Evolutionary conservation across 2,113 vertebrate species (phyloP).

Genomic region (Acrocephalus kingi): DNA sequence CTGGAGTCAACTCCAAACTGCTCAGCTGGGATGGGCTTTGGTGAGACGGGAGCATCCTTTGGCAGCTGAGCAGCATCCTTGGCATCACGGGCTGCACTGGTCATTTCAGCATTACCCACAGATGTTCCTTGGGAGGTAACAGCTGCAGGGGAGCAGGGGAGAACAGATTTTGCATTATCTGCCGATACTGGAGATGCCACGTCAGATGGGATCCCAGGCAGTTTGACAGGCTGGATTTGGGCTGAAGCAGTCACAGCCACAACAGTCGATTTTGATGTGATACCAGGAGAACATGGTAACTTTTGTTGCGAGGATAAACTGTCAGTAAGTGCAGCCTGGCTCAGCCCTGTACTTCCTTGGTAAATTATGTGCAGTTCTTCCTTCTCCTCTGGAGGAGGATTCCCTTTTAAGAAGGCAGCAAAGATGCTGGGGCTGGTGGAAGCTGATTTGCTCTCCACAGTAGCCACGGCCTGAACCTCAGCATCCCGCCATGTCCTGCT

Average conservation of each 20-base stretch:
- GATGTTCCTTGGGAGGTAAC: not conserved
- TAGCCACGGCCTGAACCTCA: slow-evolving; percentile 90
- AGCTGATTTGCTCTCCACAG: slow-evolving; percentile 81
- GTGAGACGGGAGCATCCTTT: not conserved
- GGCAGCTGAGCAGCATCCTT: not conserved
- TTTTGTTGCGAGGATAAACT: not conserved
- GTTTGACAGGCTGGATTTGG: not conserved
- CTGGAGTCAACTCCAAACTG: slow-evolving; percentile 71
- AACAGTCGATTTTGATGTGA: not conserved
- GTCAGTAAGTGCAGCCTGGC: slow-evolving; percentile 17
- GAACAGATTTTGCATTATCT: not conserved
- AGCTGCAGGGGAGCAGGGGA: not conserved
- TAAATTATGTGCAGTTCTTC: slow-evolving; percentile 80
- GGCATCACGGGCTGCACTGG: not conserved
- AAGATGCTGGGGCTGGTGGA: slow-evolving; percentile 92
- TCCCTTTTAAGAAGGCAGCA: slow-evolving; percentile 64
- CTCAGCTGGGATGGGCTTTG: slow-evolving; percentile 67
- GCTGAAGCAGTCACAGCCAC: slow-evolving; percentile 41
- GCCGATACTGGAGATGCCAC: not conserved
- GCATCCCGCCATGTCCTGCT: slow-evolving; percentile 78
- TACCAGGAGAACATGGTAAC: not conserved
- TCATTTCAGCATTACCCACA: not conserved
- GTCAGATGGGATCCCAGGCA: slow-evolving; percentile 45
- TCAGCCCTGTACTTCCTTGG: not conserved
- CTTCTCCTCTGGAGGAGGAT: not conserved